Conservation (phyloP, 2,888 invertebrate species). For the Calameuta pallipes region DNA sequence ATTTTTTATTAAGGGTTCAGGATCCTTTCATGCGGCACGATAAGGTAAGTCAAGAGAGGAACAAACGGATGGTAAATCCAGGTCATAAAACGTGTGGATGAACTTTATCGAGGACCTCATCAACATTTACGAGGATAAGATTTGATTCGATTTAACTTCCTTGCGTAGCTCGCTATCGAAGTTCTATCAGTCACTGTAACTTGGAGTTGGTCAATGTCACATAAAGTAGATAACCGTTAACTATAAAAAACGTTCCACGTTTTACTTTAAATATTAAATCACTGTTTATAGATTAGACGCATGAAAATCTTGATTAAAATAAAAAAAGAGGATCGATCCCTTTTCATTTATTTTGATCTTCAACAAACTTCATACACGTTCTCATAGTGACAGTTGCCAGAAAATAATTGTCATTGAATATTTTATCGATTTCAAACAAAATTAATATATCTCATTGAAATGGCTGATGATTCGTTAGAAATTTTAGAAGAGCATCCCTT, state of each 20-base stretch:
- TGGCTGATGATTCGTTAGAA: constrained; percentile 26
- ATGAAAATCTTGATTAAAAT: neutral
- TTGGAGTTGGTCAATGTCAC: neutral
- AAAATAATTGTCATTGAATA: neutral
- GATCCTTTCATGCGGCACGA: neutral
- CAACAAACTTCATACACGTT: neutral
- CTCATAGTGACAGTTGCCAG: neutral
- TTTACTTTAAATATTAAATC: neutral
- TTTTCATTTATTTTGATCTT: neutral
- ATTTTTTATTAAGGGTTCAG: neutral
- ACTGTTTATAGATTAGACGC: neutral
- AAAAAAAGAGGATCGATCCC: neutral
- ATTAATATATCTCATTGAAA: neutral
- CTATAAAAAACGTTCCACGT: neutral
- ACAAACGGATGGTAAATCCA: constrained; percentile 32
- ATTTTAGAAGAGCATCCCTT: constrained; percentile 30
- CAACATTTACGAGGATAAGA: constrained; percentile 46
- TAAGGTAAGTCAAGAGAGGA: constrained; percentile 15
- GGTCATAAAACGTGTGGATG: constrained; percentile 45
- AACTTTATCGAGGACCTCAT: constrained; percentile 45
- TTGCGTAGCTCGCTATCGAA: constrained; percentile 25
- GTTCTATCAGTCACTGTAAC: constrained; percentile 10
- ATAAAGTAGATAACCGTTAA: neutral
- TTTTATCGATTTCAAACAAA: constrained; percentile 3
- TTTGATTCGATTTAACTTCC: constrained; percentile 42